Conservation (phyloP, 2,888 invertebrate genomes). For the Synergus gifuensis region DNA sequence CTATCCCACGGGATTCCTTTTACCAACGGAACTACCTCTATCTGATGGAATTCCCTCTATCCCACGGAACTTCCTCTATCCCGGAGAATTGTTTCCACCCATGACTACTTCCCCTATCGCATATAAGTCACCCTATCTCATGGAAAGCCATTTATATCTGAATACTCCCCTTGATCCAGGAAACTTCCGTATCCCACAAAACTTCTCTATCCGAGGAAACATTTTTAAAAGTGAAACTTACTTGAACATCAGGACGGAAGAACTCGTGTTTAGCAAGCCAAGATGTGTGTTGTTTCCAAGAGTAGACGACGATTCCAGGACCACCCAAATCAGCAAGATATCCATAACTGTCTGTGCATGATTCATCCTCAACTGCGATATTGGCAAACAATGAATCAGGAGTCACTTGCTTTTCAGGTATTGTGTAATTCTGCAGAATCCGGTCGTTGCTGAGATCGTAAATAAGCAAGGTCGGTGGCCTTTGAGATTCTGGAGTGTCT, state of each 20-base stretch:
- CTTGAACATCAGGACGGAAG: conserved; percentile 85
- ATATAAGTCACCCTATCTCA: too few relatives aligned
- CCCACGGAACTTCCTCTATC: too few relatives aligned
- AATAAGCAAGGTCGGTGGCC: conserved; percentile 83
- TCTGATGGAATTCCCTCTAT: too few relatives aligned
- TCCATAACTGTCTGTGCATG: conserved; percentile 85
- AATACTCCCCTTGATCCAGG: too few relatives aligned
- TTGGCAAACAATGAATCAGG: conserved; percentile 87
- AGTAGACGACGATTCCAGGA: conserved; percentile 87
- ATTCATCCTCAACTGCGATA: conserved; percentile 87
- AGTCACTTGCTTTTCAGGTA: conserved; percentile 84
- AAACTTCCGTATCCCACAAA: too few relatives aligned
- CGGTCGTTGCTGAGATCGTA: conserved; percentile 87
- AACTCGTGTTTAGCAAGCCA: conserved; percentile 87
- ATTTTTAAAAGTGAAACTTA: conserved; percentile 45
- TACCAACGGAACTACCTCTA: too few relatives aligned
- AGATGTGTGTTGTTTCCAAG: conserved; percentile 85
- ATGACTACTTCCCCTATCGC: too few relatives aligned
- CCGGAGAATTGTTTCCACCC: too few relatives aligned
- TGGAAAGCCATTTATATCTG: too few relatives aligned
- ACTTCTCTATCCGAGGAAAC: not conserved
- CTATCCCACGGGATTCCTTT: too few relatives aligned
- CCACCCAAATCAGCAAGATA: conserved; percentile 86
- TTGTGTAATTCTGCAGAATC: conserved; percentile 82
- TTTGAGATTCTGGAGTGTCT: conserved; percentile 78